Conservation (phyloP, 2,113 vertebrate species). For the Conger conger region DNA sequence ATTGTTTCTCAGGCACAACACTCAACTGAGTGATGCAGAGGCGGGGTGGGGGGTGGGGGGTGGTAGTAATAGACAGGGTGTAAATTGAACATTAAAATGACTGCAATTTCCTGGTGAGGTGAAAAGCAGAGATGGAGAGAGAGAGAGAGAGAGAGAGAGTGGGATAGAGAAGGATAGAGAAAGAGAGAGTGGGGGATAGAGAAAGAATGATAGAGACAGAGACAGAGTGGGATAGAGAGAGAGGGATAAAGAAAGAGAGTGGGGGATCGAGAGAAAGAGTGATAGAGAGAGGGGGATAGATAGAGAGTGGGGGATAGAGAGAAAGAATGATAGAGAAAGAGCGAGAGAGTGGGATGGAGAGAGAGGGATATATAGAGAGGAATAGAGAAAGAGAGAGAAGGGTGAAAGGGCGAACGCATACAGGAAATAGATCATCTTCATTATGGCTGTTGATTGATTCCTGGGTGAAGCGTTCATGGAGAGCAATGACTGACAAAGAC, state of each 20-base stretch:
- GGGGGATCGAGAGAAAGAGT: constrained; percentile 20
- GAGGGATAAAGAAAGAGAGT: background rate
- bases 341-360: background rate
- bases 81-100: constrained; percentile 28
- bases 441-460: constrained; percentile 29
- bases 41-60: background rate
- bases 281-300: too few relatives aligned
- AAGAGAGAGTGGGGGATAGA: too few relatives aligned
- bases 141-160: background rate
- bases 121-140: constrained; percentile 17
- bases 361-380: background rate
- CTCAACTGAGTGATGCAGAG: background rate
- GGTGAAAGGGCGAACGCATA: constrained; percentile 16
- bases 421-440: background rate
- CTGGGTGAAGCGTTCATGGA: constrained; percentile 19
- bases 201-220: too few relatives aligned
- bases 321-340: background rate
- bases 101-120: constrained; percentile 29
- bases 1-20: constrained; percentile 13
- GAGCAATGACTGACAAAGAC: background rate
- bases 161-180: too few relatives aligned
- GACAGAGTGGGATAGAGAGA: background rate
- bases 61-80: background rate
- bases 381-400: constrained; percentile 9
- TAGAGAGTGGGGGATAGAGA: background rate